These are phyloP conservation scores for Euleptes europaea DNA, from an alignment of 2,113 vertebrate genomes.

Conservation along the genomic window DNA sequence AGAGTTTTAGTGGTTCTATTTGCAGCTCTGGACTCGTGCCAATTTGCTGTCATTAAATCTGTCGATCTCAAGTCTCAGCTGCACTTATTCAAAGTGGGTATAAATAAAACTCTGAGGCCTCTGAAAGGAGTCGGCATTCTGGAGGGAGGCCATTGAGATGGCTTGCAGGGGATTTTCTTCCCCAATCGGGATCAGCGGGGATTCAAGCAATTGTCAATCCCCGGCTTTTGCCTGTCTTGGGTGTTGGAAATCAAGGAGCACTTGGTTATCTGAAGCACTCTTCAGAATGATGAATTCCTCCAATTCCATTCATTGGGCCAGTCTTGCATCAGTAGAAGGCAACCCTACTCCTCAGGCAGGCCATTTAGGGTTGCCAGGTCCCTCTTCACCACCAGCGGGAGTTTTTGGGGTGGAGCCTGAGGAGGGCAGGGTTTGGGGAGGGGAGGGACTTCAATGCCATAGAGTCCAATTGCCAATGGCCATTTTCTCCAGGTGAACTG, in stretches of 20 bases:
- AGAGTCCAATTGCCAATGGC: too few relatives aligned
- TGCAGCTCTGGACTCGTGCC: slow-evolving; percentile 66
- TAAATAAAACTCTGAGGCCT: slow-evolving; percentile 65
- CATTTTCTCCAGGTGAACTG: too few relatives aligned
- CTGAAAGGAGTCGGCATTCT: slow-evolving; percentile 55
- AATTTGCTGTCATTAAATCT: slow-evolving; percentile 70
- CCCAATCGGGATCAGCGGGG: not conserved
- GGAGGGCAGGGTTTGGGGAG: too few relatives aligned
- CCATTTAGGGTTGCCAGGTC: too few relatives aligned
- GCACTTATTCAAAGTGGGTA: slow-evolving; percentile 71
- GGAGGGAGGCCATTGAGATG: not conserved
- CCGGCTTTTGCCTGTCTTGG: not conserved
- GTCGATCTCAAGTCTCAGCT: slow-evolving; percentile 70
- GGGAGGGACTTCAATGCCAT: too few relatives aligned
- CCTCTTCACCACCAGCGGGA: too few relatives aligned
- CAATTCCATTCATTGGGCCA: too few relatives aligned
- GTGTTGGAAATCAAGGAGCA: not conserved
- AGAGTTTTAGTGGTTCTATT: slow-evolving; percentile 71
- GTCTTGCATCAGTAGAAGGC: too few relatives aligned
- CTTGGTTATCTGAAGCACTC: not conserved
- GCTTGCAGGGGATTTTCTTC: not conserved
- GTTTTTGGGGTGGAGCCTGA: too few relatives aligned
- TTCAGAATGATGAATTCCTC: not conserved
- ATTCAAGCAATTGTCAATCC: not conserved
- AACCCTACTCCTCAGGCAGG: too few relatives aligned